Evolutionary conservation across 2,888 invertebrate species (phyloP), one percentile per base, ranked within the genome.

Genomic region (Hyposoter dolosus): DNA sequence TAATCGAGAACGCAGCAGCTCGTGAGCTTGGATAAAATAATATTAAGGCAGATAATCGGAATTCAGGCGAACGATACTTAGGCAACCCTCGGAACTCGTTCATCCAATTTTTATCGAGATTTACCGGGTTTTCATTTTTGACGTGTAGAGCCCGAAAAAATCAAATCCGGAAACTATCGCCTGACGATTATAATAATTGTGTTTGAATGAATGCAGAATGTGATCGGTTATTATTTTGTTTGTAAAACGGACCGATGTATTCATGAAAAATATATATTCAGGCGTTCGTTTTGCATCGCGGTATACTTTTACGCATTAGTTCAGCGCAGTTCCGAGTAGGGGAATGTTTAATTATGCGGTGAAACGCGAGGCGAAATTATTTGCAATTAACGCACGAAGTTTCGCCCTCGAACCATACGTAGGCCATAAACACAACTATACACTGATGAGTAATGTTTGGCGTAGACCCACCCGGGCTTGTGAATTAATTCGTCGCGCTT

Each of bases 311-410:
- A 60, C 56, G 23, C 28, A 28, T 60, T 60, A 60, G 28, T 60
- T 28, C 5, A 28, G 28, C 60, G 60, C 60, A 0, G 40, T 40
- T 50, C 65, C 45, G 74, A 74, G 80, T 28, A 53, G 40, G 72
- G 40, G 40, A 72, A 72, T 72, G 81, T 82, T 82, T 82, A 53
- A 75, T 75, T 82, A 82, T 69, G 74, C 66, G 66, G 81, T 32
- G 75, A 82, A 68, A 68, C 68, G 60, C n/a, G 81, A 68, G 74
- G 53, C 72, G 40, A 75, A 74, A 82, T 82, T 82, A 82, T 82
- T 82, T 50, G 78, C 79, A 74, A 78, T 83, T 77, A 83, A 71
- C 74, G 66, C 45, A 72, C 78, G 15, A 43, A 68, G 74, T 72
- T 56, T 56, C 56, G n/a, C 35, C 32, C 56, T 53, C 72, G 53